These are phyloP conservation scores for Microctenopoma steveboyesi DNA, from an alignment of 2,797 vertebrate species.

Conservation along the genomic window DNA sequence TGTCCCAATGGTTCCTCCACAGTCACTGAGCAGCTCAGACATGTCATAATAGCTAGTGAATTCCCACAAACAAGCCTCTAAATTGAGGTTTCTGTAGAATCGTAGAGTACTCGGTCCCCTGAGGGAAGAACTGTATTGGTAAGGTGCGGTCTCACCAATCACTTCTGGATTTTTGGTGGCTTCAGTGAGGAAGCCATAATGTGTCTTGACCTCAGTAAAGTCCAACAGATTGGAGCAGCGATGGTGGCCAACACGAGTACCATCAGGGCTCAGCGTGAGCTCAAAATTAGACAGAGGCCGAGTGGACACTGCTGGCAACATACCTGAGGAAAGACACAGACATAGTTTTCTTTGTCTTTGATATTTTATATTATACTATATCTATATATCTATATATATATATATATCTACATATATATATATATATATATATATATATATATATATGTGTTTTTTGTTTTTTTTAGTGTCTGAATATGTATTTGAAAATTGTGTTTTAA, in stretches of 20 bases:
- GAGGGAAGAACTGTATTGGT: constrained; percentile 88
- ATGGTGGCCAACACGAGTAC: constrained; percentile 92
- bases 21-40: constrained; percentile 94
- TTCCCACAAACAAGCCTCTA: constrained; percentile 96
- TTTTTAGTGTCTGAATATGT: too few species aligned
- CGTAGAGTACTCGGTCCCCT: constrained; percentile 87
- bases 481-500: too few species aligned
- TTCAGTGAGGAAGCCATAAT: constrained; percentile 90
- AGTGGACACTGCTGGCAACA: constrained; percentile 94
- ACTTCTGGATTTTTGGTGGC: constrained; percentile 86
- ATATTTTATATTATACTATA: too few species aligned
- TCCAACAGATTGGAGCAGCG: constrained; percentile 95
- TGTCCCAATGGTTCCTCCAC: constrained; percentile 92
- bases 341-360: too few species aligned
- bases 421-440: too few species aligned
- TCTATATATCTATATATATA: too few species aligned
- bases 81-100: constrained; percentile 93
- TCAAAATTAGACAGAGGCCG: constrained; percentile 94
- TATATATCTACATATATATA: too few species aligned
- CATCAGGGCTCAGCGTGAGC: constrained; percentile 93
- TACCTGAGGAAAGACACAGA: constrained; percentile 79
- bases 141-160: constrained; percentile 90
- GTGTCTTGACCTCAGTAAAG: constrained; percentile 90
- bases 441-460: too few species aligned
- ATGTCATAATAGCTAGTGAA: constrained; percentile 95